Evolutionary conservation across 2,888 invertebrate species (phyloP), one percentile per base, ranked within the genome.

Genomic region (Diadromus collaris): DNA sequence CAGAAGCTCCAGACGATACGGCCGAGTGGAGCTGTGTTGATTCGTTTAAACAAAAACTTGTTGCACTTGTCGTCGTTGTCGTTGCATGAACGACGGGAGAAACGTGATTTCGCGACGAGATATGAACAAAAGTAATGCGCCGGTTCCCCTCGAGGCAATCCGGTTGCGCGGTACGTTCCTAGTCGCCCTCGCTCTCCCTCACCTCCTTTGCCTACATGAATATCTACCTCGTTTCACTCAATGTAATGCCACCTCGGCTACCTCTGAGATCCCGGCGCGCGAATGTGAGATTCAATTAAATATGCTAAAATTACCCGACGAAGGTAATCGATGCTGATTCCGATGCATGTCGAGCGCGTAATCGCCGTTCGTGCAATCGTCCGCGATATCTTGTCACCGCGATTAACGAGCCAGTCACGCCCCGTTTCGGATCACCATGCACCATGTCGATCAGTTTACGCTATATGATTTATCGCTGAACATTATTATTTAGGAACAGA

Each of bases 231-330:
- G 61, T 75, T 78, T 71, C 38, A 44, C 70, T 71, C 61, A 21
- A 63, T 75, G 70, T n/a, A 48, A 67, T 68, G 29, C 63, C 56
- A 60, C 58, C 16, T 63, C 16, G 19, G 24, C 32, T 38, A 19
- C 44, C 63, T 67, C 13, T 21, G 60, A 61, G 60, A 67, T 61
- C 41, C 24, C 34, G 51, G 54, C n/a, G n/a, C n/a, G 61, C 38
- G 48, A 67, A 76, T 76, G 60, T 46, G 67, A 76, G n/a, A 76
- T 76, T 70, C 76, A 70, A 76, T 79, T 73, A 54, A 73, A 60
- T 76, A 74, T 76, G 69, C 65, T 65, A 73, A 76, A 69, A 76
- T 70, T 34, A 63, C 29, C 32, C n/a, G 46, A 58, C 41, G 46
- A 51, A 70, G 27, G 70, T 48, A 64, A 64, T 64, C 51, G 44